Percentiles rank a stretch among this genome's conserved stretches.
phyloP scores from a whole-genome alignment of 2,113 vertebrate species.

The Bungarus multicinctus region DNA sequence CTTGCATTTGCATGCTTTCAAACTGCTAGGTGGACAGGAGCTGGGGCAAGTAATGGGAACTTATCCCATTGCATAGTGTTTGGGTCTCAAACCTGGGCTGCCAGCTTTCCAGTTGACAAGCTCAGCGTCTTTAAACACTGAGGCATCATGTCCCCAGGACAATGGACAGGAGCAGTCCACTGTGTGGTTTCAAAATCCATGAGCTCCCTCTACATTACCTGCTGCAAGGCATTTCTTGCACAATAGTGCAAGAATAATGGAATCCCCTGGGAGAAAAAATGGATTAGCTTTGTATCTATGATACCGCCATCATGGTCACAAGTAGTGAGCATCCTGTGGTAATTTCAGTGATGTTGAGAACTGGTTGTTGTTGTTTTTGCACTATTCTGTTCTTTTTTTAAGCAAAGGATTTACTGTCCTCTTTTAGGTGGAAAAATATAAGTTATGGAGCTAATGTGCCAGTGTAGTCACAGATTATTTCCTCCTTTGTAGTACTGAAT shows the following conservation, averaged over 20 bases:
- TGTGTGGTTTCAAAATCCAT: neutral
- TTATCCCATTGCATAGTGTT: neutral
- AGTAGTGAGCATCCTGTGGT: neutral
- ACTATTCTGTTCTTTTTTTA: neutral
- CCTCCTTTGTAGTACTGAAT: neutral
- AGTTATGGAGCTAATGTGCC: no score
- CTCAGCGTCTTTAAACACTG: neutral
- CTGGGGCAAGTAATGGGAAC: neutral
- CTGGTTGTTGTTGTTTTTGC: neutral
- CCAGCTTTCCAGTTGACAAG: neutral
- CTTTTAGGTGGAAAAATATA: neutral
- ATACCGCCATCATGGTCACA: neutral
- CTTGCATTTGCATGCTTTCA: neutral
- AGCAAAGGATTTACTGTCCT: neutral
- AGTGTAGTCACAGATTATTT: neutral
- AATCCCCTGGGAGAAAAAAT: neutral
- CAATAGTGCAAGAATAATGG: neutral
- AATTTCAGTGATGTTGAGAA: neutral
- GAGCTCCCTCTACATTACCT: neutral
- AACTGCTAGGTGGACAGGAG: neutral
- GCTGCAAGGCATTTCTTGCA: neutral
- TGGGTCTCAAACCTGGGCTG: neutral
- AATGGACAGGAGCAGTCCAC: neutral
- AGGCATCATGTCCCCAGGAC: neutral
- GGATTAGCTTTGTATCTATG: neutral